phyloP scores from a whole-genome alignment of 2,113 vertebrate genomes.

The Podarcis cretensis region DNA sequence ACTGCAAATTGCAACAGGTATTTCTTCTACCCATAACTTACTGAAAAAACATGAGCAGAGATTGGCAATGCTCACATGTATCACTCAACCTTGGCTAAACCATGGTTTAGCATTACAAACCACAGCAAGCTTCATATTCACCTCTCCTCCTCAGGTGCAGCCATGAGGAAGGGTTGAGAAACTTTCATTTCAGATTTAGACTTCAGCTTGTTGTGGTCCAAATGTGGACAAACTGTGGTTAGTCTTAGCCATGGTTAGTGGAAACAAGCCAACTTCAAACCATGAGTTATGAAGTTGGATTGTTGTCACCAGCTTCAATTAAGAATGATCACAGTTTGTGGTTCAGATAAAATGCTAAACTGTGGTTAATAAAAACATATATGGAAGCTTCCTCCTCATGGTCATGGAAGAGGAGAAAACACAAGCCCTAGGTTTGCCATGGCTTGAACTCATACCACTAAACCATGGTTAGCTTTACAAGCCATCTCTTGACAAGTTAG shows the following conservation, averaged over 20 bases:
- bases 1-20: background rate
- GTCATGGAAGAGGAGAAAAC: background rate
- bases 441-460: background rate
- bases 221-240: background rate
- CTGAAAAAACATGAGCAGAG: background rate
- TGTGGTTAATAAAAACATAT: background rate
- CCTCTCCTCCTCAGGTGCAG: too few relatives aligned
- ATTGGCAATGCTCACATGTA: too few relatives aligned
- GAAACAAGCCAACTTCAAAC: background rate
- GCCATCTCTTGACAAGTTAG: background rate
- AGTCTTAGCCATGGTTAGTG: background rate
- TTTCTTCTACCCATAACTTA: background rate
- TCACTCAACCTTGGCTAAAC: too few relatives aligned
- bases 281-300: background rate
- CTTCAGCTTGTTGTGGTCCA: background rate
- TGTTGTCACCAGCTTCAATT: background rate
- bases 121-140: too few relatives aligned
- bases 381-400: background rate
- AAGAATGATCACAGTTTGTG: background rate
- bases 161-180: too few relatives aligned
- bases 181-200: too few relatives aligned
- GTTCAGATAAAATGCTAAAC: background rate
- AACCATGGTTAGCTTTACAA: background rate
- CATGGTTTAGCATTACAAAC: too few relatives aligned
- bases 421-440: background rate